Base-by-base conservation (phyloP, 2,888 invertebrate species). In the Ormyrus thymus region DNA sequence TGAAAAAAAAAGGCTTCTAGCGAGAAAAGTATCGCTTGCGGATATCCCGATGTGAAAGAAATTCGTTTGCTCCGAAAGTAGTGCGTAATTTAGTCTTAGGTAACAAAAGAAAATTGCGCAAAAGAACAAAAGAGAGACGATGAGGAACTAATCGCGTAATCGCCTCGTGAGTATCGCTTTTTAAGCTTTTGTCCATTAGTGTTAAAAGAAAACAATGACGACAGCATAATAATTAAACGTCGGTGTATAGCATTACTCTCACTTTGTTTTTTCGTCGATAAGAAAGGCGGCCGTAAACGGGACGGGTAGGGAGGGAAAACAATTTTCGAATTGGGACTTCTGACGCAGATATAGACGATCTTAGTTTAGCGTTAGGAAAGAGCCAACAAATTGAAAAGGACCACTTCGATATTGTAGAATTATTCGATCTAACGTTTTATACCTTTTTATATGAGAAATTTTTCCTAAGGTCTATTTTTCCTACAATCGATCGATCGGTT, bases 341-440 rank as follows among this genome's bases (percentile, higher is more conserved):
- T 74, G 61, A 58, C 61, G 62, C 43, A 51, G 1, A 6, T 48
- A 13, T 65, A 51, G 13, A 64, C 15, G 53, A 74, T 79, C 74
- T 46, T 46, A 61, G 45, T 53, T 5, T 53, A 69, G n/a, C 53
- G 69, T 71, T 74, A 77, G 65, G 55, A 58, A 58, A 9, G 48
- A 74, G 77, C 51, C 58, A 64, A 75, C 58, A 76, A 77, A 76
- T 50, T 62, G 15, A 46, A 72, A 77, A 79, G 81, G 81, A 81
- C 81, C 81, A 81, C 76, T 79, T 79, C 78, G 78, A 81, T 77
- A 81, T 46, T 77, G 73, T 79, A 81, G 79, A 79, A 74, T 81
- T 79, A 73, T 81, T 79, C 76, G 70, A 74, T 71, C 58, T 72
- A 75, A 79, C 55, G 50, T 79, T 81, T 81, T 81, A 77, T 74